Evolutionary conservation across 2,888 invertebrate species (phyloP), one percentile per base, ranked within the genome.

Genomic region (Chrysopilus asiliformis): DNA sequence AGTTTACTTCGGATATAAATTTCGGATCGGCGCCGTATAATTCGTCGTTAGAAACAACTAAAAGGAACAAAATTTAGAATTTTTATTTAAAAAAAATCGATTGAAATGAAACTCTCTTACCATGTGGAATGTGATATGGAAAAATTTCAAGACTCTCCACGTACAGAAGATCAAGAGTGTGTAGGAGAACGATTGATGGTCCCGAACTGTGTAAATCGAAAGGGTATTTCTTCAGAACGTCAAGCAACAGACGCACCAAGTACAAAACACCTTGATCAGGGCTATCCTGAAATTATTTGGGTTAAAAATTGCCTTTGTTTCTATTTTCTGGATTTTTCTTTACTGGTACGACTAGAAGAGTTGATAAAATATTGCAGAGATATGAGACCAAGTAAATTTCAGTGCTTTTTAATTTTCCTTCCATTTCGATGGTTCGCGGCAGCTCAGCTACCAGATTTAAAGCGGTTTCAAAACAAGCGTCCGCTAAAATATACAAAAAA

Each of bases 401-500:
- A 0, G 82, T 76, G 39, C 77, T 74, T 46, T 75, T 75, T 26
- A 71, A 66, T 55, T 83, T 80, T 3, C 79, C 80, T 44, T 87
- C 86, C n/a, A 79, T 64, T 49, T 84, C 72, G 53, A 74, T 64
- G 47, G 69, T 64, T 53, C 74, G 61, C 44, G 84, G 82, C 51
- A 90, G 68, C 47, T 89, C 86, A 1, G 79, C 74, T 44, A 94
- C 72, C 32, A 87, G 65, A 41, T 74, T 74, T 13, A 95, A 71
- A 1, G 89, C 79, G 18, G 89, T 85, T 64, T 91, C 91, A 50
- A 94, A 83, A 58, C 90, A 91, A 3, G 90, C 86, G 67, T 95
- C 94, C 39, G 87, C 93, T 87, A 53, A 51, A n/a, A n/a, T n/a
- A n/a, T n/a, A n/a, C n/a, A n/a, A n/a, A n/a, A n/a, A n/a, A n/a